phyloP scores from a whole-genome alignment of 2,797 vertebrate species.

The Poecilia gillii region DNA sequence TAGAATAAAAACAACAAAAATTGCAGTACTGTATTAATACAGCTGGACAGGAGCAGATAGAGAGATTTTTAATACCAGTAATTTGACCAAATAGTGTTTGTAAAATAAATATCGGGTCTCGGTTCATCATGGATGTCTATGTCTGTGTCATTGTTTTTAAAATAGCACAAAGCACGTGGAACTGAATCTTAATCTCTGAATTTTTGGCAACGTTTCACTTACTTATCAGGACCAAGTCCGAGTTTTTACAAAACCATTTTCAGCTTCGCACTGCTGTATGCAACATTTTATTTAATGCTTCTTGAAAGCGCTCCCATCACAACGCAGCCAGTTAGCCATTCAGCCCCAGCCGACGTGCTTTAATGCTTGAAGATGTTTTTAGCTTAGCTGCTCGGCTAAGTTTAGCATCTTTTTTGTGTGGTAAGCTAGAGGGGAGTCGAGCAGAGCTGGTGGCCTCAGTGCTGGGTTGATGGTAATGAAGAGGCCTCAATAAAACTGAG shows the following conservation, averaged over 20 bases:
- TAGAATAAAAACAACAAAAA: neutral
- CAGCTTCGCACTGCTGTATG: conserved; percentile 33
- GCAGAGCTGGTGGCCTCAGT: conserved; percentile 66
- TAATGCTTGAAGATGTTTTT: conserved; percentile 66
- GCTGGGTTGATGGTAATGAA: conserved; percentile 70
- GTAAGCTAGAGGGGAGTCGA: conserved; percentile 63
- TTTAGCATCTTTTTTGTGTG: conserved; percentile 74
- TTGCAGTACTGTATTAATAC: conserved; percentile 14
- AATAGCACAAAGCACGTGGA: neutral
- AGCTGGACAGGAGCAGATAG: conserved; percentile 3
- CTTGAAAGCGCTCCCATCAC: conserved; percentile 71
- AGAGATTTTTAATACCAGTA: conserved; percentile 21
- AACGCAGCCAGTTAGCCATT: conserved; percentile 64
- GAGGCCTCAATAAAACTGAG: conserved; percentile 76
- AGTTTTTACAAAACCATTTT: neutral
- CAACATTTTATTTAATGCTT: conserved; percentile 45
- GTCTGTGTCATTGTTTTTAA: conserved; percentile 3
- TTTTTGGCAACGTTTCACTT: neutral
- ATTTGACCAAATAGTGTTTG: conserved; percentile 1
- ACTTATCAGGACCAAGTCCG: neutral
- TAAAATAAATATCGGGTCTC: conserved; percentile 15
- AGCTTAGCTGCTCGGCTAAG: conserved; percentile 71
- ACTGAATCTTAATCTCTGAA: neutral
- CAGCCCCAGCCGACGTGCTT: conserved; percentile 42
- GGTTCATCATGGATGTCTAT: conserved; percentile 7